Conservation (phyloP, 2,888 invertebrate species). For the Luperina testacea region DNA sequence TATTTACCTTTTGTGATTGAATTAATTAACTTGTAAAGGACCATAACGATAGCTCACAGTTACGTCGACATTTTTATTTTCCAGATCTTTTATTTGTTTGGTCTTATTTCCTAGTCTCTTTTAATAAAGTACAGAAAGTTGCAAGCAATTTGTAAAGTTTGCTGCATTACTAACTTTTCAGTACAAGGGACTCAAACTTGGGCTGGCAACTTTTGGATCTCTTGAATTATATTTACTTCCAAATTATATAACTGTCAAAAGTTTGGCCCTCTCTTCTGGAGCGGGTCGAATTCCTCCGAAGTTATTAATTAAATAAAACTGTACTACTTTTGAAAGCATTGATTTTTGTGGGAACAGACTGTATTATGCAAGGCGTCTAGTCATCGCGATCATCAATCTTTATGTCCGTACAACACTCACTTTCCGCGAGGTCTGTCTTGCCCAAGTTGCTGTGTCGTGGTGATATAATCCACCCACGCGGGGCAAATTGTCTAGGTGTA, state of each 20-base stretch:
- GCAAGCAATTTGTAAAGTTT: conserved; percentile 16
- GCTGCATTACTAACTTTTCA: conserved; percentile 36
- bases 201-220: conserved; percentile 17
- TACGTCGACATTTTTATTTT: conserved; percentile 6
- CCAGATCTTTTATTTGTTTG: background rate
- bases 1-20: conserved; percentile 31
- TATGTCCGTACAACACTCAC: conserved; percentile 23
- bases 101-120: conserved; percentile 2
- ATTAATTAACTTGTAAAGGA: conserved; percentile 30
- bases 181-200: conserved; percentile 25
- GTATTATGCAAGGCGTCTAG: conserved; percentile 19
- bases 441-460: conserved; percentile 28
- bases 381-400: conserved; percentile 47
- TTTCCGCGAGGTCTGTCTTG: conserved; percentile 19
- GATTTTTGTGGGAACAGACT: conserved; percentile 7
- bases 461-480: conserved; percentile 42
- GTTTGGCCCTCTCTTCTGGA: conserved; percentile 28
- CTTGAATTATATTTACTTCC: conserved; percentile 40
- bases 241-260: conserved; percentile 47
- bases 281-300: conserved; percentile 14
- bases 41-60: conserved; percentile 6
- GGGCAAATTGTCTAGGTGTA: conserved; percentile 29
- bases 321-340: conserved; percentile 5
- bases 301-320: conserved; percentile 36
- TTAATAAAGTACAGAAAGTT: conserved; percentile 8